phyloP scores from a whole-genome alignment of 2,797 vertebrate genomes.

The Neomorphus geoffroyi region DNA sequence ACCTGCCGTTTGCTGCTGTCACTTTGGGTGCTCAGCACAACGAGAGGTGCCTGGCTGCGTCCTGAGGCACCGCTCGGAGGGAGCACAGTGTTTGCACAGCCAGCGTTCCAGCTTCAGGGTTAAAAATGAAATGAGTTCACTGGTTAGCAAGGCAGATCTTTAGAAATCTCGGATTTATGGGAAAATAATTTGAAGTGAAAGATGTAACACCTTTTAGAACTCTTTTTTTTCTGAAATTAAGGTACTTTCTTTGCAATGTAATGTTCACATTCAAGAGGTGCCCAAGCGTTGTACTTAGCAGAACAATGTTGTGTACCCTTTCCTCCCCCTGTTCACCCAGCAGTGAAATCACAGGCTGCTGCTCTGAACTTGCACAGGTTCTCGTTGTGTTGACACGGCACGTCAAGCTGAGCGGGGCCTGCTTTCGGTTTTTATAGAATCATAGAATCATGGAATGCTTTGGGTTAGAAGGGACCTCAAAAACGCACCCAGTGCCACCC shows the following conservation, averaged over 20 bases:
- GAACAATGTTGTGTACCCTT: not conserved
- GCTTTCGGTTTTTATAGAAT: not conserved
- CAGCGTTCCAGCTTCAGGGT: not conserved
- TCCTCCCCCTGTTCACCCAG: not conserved
- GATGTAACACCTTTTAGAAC: no score
- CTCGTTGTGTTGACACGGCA: accelerated
- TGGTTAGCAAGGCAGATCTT: not conserved
- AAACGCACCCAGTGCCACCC: no score
- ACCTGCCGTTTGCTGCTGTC: not conserved
- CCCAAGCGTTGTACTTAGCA: not conserved
- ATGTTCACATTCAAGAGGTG: not conserved
- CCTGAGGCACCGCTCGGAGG: not conserved
- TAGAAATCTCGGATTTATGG: not conserved
- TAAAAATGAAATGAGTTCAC: not conserved
- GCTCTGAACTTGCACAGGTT: not conserved
- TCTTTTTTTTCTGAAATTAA: not conserved
- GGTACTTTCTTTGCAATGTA: not conserved
- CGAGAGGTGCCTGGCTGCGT: no score
- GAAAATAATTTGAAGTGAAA: not conserved
- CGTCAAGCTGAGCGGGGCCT: not conserved
- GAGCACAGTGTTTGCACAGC: not conserved
- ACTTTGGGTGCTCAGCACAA: not conserved
- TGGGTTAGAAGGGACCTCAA: no score
- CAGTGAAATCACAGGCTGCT: not conserved
- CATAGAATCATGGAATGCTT: no score